Evolutionary conservation across 2,113 vertebrate genomes (phyloP).

Genomic region (Callorhinus ursinus): DNA sequence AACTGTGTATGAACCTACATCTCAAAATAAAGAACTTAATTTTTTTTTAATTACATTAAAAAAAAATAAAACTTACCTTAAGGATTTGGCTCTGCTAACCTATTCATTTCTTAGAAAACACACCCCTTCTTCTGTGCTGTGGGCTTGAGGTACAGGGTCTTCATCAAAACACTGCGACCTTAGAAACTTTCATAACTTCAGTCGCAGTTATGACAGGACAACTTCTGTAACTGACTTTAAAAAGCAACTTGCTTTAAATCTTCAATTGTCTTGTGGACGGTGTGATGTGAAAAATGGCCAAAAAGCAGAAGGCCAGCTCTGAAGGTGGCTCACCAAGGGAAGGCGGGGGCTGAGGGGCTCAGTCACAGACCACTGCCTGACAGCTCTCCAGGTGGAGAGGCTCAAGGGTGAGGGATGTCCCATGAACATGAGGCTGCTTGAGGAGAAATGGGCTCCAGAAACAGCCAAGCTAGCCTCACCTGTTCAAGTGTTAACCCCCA

Average conservation of each 20-base stretch:
- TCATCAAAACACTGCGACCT: neutral
- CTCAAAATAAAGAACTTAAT: slow-evolving; percentile 42
- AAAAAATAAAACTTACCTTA: neutral
- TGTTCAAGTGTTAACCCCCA: neutral
- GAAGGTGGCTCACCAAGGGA: neutral
- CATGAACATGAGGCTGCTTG: neutral
- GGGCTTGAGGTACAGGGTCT: neutral
- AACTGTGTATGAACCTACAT: neutral
- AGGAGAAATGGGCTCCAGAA: neutral
- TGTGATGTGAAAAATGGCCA: neutral
- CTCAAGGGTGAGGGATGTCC: neutral
- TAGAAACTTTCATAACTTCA: neutral
- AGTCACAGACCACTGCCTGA: neutral
- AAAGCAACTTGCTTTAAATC: neutral
- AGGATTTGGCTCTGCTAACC: neutral
- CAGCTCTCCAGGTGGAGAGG: neutral
- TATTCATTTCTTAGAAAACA: neutral
- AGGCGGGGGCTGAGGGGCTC: too few relatives aligned
- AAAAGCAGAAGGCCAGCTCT: neutral
- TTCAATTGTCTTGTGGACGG: neutral
- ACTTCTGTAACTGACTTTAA: neutral
- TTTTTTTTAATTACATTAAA: neutral
- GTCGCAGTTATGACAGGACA: neutral
- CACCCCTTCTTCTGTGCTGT: neutral
- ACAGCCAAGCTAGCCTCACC: neutral